Percentiles rank a stretch among this genome's conserved stretches.
Evolutionary conservation across 2,797 vertebrate species (phyloP).

Genomic region (Semotilus atromaculatus): DNA sequence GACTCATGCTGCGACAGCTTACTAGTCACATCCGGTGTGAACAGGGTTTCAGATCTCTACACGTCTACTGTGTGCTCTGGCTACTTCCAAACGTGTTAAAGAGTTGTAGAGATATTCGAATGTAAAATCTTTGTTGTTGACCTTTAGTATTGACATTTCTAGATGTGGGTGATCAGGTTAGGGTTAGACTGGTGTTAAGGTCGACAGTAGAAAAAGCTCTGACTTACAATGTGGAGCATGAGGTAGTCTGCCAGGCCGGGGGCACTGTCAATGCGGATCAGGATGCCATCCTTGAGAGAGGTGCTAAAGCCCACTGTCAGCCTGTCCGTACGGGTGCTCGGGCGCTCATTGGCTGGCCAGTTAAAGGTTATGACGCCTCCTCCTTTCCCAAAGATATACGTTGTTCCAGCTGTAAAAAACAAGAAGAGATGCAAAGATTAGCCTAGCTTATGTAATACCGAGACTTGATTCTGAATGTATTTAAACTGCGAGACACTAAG

Average conservation of each 20-base stretch:
- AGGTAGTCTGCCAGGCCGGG: slow-evolving; percentile 94
- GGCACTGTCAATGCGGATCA: slow-evolving; percentile 95
- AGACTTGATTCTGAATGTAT: not conserved
- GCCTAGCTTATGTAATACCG: not conserved
- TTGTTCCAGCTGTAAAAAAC: slow-evolving; percentile 87
- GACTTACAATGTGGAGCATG: slow-evolving; percentile 97
- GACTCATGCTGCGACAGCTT: not conserved
- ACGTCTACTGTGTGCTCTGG: not conserved
- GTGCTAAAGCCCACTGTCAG: slow-evolving; percentile 97
- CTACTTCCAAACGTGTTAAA: not conserved
- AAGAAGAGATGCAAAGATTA: not conserved
- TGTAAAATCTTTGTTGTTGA: not conserved
- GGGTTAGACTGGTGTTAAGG: not conserved
- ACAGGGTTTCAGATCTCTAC: not conserved
- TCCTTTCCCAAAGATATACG: slow-evolving; percentile 97
- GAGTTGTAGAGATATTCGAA: not conserved
- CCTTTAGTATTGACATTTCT: not conserved
- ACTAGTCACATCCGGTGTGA: not conserved
- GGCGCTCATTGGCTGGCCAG: slow-evolving; percentile 96
- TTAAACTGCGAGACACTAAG: not conserved
- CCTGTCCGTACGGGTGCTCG: slow-evolving; percentile 94
- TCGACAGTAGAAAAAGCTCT: not conserved
- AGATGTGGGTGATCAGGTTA: not conserved
- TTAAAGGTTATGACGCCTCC: slow-evolving; percentile 93
- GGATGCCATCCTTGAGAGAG: slow-evolving; percentile 94